Conservation (phyloP, 2,113 vertebrate species). For the Hassar affinis region DNA sequence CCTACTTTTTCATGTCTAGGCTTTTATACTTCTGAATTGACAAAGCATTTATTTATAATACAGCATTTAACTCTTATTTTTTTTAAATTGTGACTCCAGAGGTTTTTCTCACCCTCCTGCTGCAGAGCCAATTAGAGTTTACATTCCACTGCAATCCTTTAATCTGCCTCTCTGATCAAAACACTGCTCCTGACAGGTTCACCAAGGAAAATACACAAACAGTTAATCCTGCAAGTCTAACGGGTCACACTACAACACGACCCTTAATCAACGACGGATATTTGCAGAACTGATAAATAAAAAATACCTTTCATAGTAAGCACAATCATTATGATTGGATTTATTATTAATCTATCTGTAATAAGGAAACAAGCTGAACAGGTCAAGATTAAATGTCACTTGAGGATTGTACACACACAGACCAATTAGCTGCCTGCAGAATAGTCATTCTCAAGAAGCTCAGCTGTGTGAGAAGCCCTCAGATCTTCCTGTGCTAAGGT, state of each 20-base stretch:
- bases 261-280: neutral
- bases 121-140: constrained; percentile 57
- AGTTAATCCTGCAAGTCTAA: constrained; percentile 42
- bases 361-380: constrained; percentile 12
- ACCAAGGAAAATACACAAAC: constrained; percentile 53
- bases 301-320: neutral
- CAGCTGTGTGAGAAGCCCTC: constrained; percentile 34
- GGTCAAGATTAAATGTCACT: constrained; percentile 10
- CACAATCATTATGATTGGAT: neutral
- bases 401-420: constrained; percentile 9
- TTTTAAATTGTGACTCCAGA: neutral
- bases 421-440: constrained; percentile 18
- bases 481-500: constrained; percentile 30
- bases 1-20: neutral
- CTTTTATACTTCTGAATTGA: neutral
- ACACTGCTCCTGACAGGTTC: constrained; percentile 70
- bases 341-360: neutral
- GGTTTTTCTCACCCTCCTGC: neutral
- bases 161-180: constrained; percentile 73
- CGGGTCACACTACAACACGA: neutral
- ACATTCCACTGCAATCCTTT: constrained; percentile 74
- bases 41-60: neutral
- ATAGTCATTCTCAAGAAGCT: constrained; percentile 1
- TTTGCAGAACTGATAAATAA: neutral
- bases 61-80: neutral